phyloP scores from a whole-genome alignment of 2,888 invertebrate species.

The Ornithoptera priamus region DNA sequence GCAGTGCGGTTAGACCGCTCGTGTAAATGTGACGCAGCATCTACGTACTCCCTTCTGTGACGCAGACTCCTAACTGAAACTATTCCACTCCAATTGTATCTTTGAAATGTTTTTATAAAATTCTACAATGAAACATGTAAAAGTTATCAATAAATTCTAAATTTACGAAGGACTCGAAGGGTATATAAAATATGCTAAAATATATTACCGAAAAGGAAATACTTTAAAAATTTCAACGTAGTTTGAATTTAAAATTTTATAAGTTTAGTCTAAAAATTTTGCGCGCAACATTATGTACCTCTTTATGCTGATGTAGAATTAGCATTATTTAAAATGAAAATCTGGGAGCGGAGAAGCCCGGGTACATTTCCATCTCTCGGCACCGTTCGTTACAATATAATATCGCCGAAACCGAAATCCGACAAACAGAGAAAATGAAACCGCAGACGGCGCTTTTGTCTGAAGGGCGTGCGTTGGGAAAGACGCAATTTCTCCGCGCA shows the following conservation, averaged over 20 bases:
- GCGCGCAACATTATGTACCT: slow-evolving; percentile 4
- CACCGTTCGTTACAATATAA: slow-evolving; percentile 23
- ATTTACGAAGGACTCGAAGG: too few relatives aligned
- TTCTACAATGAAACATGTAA: too few relatives aligned
- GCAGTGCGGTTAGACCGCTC: slow-evolving; percentile 15
- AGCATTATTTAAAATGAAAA: slow-evolving; percentile 8
- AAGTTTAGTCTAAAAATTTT: not conserved
- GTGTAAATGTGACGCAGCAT: slow-evolving; percentile 7
- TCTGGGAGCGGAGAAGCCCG: not conserved
- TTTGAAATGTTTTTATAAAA: not conserved
- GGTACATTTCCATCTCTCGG: slow-evolving; percentile 9
- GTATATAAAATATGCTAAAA: too few relatives aligned
- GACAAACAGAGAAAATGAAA: slow-evolving; percentile 15
- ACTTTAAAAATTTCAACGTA: not conserved
- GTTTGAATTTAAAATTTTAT: not conserved
- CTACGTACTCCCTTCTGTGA: slow-evolving; percentile 3
- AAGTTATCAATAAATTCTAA: too few relatives aligned
- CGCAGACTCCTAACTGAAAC: not conserved
- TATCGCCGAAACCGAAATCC: slow-evolving; percentile 13
- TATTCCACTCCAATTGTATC: not conserved
- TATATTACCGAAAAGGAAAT: too few relatives aligned
- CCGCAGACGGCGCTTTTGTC: slow-evolving; percentile 27
- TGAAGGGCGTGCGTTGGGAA: slow-evolving; percentile 26
- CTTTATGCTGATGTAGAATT: slow-evolving; percentile 5
- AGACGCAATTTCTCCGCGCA: slow-evolving; percentile 27